Percentiles rank a stretch among this genome's conserved stretches.
Conservation (phyloP, 2,888 invertebrate species). For the Drosophila pegasa region DNA sequence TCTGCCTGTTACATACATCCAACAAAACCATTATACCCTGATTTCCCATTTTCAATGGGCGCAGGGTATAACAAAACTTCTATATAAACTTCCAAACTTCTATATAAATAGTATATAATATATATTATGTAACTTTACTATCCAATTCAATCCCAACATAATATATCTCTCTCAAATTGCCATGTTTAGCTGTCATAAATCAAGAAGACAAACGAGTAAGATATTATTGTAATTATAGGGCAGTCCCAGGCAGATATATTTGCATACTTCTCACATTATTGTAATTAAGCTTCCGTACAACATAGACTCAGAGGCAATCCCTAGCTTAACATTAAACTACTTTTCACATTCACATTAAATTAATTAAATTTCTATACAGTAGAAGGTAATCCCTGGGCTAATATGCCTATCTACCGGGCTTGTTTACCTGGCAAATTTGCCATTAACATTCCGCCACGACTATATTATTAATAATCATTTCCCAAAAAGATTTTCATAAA, state of each 20-base stretch:
- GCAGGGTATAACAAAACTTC: too few species aligned
- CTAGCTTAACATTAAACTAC: too few species aligned
- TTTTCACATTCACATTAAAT: too few species aligned
- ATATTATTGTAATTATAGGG: neutral
- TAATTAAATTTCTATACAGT: neutral
- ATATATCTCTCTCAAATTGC: neutral
- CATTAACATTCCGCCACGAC: slow-evolving; percentile 1
- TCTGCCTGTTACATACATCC: too few species aligned
- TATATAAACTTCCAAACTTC: too few species aligned
- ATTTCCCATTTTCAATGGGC: too few species aligned
- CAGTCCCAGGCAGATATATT: neutral
- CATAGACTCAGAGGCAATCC: too few species aligned
- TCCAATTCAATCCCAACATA: too few species aligned
- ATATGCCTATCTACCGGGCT: neutral
- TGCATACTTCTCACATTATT: too few species aligned
- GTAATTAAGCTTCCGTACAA: neutral
- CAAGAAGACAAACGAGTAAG: neutral
- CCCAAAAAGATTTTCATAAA: slow-evolving; percentile 65
- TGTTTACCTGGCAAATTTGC: slow-evolving; percentile 8
- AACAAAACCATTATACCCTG: too few species aligned
- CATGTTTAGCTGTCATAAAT: neutral
- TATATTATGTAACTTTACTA: too few species aligned
- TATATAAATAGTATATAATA: too few species aligned
- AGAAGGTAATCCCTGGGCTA: neutral
- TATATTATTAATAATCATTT: slow-evolving; percentile 46